These are phyloP conservation scores for Gnathonemus echidnorhynchus DNA, from an alignment of 2,113 vertebrate species.

Conservation along the genomic window DNA sequence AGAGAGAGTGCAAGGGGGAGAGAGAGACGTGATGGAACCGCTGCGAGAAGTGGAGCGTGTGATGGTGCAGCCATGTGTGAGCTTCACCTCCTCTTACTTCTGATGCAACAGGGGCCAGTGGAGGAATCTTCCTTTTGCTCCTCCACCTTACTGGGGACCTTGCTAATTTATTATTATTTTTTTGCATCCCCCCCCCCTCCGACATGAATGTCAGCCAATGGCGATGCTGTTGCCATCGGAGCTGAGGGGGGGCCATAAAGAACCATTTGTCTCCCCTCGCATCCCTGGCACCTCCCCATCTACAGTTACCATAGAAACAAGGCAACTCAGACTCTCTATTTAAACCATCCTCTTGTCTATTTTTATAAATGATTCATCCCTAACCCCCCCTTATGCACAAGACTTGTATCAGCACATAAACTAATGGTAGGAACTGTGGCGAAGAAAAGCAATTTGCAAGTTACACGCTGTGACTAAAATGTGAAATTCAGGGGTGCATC, in stretches of 20 bases:
- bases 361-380: slow-evolving; percentile 34
- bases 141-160: slow-evolving; percentile 42
- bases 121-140: slow-evolving; percentile 39
- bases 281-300: slow-evolving; percentile 60
- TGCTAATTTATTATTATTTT: slow-evolving; percentile 30
- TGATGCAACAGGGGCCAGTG: slow-evolving; percentile 51
- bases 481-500: slow-evolving; percentile 26
- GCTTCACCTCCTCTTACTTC: slow-evolving; percentile 45
- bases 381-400: neutral
- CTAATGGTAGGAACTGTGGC: neutral
- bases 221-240: slow-evolving; percentile 70
- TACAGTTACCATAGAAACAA: slow-evolving; percentile 41
- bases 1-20: slow-evolving; percentile 27
- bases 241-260: slow-evolving; percentile 44
- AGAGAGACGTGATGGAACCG: slow-evolving; percentile 39
- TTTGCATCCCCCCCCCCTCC: slow-evolving; percentile 44
- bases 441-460: neutral
- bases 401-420: slow-evolving; percentile 21
- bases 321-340: slow-evolving; percentile 56
- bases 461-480: slow-evolving; percentile 24
- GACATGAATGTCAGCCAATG: slow-evolving; percentile 68
- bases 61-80: slow-evolving; percentile 55
- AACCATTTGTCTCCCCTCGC: slow-evolving; percentile 61
- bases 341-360: slow-evolving; percentile 25
- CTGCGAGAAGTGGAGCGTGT: slow-evolving; percentile 61